Base-by-base conservation (phyloP, 2,113 vertebrate genomes). In the Poeciliopsis retropinna region DNA sequence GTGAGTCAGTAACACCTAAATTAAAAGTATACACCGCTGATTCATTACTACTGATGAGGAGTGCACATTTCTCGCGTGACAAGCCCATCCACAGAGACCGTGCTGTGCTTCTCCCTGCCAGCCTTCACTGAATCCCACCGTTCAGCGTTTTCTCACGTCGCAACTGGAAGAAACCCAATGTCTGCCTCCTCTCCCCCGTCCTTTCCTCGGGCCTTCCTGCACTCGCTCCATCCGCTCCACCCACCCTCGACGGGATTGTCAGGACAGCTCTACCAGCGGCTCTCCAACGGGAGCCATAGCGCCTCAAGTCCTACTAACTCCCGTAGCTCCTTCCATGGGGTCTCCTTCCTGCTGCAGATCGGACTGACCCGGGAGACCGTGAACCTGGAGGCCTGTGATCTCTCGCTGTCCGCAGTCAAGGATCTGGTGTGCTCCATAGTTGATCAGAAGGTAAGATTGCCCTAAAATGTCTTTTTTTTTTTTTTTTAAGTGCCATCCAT, bases 371-470 rank as follows among this genome's bases (percentile, higher is more conserved):
- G 98, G 65, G 98, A 99, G 91, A 98, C 94, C n/a, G 97, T 99
- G 78, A 96, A 96, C 92, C 94, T 98, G 88, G 98, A 99, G 86
- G 94, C 96, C 85, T 95, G 96, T 81, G 98, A 98, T 85, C 93
- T 98, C 75, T 97, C 97, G 13, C 93, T 99, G 77, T 97, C 97
- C 34, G 92, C 97, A 80, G 96, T 99, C 79, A 98, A 98, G 89
- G 98, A 99, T 89, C 95, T 98, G 28, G 96, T 98, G 80, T 98
- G 96, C 91, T 98, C 98, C 76, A 96, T 98, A 91, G 97, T 99
- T 92, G 98, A 99, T 93, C 98, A 99, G 86, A 99, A 99, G 97
- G 98, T 99, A 97, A 34, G 83, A 6, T 25, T 15, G 12, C 47
- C 11, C 5, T 2, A 60, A 69, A 68, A 39, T 0, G 15, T 2